Base-by-base conservation (phyloP, 2,797 vertebrate genomes). In the Cossypha heuglini region DNA sequence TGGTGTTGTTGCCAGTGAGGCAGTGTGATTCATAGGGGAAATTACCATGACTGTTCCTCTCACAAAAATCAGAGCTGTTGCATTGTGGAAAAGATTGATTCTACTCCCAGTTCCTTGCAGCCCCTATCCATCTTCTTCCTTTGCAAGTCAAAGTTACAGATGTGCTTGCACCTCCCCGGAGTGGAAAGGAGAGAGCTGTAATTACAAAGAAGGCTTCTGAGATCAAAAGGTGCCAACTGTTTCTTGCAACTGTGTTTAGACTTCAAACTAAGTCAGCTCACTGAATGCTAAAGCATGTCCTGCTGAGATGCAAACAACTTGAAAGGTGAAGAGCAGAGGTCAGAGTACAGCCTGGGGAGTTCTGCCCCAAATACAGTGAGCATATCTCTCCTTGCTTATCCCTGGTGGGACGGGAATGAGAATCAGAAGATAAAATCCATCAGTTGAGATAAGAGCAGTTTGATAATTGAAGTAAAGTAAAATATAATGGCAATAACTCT, bases 1-100 rank as follows among this genome's bases (percentile, higher is more conserved):
- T 24, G 24, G 22, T 59, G 35, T 0, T 3, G 2, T n/a, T 61
- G 22, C 43, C 59, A 69, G 25, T 0, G 1, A 69, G 64, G 46
- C 48, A 58, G 26, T 40, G 25, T n/a, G 24, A 48, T 54, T 78
- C 75, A 45, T 21, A 28, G 40, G 21, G 43, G 21, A 91, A 89
- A 68, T 59, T 85, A 38, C 20, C 29, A 17, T 5, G 21, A 46
- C 25, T 2, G 6, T 62, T 35, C 26, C 24, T 67, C 38, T 57
- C 63, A 38, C 0, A 7, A 55, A 85, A 76, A 66, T 24, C 57
- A 35, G 40, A 67, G 33, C 55, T 67, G 38, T 22, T 83, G 16
- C 37, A 4, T 16, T 51, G 18, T 66, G 43, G 62, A 71, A 63
- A 37, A 75, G 24, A 26, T 11, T 40, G 40, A 13, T 35, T 79